These are phyloP conservation scores for Microplitis manilae DNA, from an alignment of 2,888 invertebrate genomes.

Conservation along the genomic window DNA sequence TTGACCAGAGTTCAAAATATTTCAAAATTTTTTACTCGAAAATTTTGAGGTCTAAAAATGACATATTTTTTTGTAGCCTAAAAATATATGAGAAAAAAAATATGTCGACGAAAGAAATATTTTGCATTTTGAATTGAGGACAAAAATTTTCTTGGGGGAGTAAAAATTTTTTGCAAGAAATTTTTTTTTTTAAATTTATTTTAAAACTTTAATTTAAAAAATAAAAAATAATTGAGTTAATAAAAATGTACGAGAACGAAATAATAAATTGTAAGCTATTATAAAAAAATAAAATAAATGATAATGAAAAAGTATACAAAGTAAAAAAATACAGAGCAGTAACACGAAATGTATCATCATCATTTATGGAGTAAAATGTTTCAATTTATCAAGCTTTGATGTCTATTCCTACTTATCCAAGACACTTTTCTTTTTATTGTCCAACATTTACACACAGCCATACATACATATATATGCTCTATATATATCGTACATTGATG, in stretches of 20 bases:
- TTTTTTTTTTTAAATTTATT: too few relatives aligned
- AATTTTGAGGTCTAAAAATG: too few relatives aligned
- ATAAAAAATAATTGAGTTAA: too few relatives aligned
- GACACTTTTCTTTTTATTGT: slow-evolving; percentile 1
- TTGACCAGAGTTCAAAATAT: too few relatives aligned
- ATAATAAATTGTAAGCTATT: not conserved
- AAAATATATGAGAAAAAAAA: too few relatives aligned
- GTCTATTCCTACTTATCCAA: not conserved
- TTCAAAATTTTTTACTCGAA: too few relatives aligned
- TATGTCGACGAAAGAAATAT: too few relatives aligned
- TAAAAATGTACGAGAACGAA: not conserved
- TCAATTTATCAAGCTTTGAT: not conserved
- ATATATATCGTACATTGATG: not conserved
- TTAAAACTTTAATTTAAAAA: too few relatives aligned
- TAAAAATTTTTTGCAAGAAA: too few relatives aligned
- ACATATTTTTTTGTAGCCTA: too few relatives aligned
- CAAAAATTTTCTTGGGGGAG: too few relatives aligned
- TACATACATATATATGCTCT: not conserved
- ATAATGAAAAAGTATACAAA: not conserved
- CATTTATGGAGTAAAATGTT: not conserved
- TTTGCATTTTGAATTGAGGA: too few relatives aligned
- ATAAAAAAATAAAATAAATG: not conserved
- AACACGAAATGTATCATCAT: not conserved
- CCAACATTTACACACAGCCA: not conserved
- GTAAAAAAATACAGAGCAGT: not conserved